These are phyloP conservation scores for Apis laboriosa DNA, from an alignment of 1,140 invertebrate genomes.

Conservation along the genomic window DNA sequence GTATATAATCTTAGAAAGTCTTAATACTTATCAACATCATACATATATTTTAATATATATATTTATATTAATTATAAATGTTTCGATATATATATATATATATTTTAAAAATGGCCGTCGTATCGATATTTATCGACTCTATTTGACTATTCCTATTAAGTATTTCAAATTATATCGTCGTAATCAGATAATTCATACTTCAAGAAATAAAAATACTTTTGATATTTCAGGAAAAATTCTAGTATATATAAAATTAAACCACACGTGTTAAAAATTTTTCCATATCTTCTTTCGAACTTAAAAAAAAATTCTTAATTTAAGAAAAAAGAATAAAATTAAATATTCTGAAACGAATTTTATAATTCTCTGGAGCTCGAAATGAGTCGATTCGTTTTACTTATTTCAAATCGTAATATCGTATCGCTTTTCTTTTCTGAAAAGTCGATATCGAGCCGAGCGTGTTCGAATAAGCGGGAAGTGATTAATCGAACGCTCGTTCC, in stretches of 20 bases:
- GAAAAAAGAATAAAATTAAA: no score
- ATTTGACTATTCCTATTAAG: background rate
- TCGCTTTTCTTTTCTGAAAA: background rate
- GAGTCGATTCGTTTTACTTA: background rate
- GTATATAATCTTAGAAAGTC: slow-evolving; percentile 14
- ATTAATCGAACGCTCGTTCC: slow-evolving; percentile 22
- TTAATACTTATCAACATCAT: background rate
- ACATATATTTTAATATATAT: background rate
- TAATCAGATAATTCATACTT: no score
- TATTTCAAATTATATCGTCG: background rate
- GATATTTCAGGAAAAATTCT: no score
- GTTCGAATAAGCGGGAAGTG: slow-evolving; percentile 6
- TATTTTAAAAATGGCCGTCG: background rate
- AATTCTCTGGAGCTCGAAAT: no score
- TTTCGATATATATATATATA: background rate
- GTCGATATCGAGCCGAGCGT: background rate
- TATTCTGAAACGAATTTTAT: background rate
- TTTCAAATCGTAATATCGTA: background rate
- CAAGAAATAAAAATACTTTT: no score
- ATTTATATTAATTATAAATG: background rate
- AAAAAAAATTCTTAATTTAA: no score
- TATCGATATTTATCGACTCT: background rate
- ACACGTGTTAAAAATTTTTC: no score
- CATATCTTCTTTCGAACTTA: no score
- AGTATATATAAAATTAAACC: no score